Percentiles rank a stretch among this genome's conserved stretches.
These are phyloP conservation scores for Actinemys pallida DNA, from an alignment of 2,113 vertebrate genomes.

Conservation along the genomic window DNA sequence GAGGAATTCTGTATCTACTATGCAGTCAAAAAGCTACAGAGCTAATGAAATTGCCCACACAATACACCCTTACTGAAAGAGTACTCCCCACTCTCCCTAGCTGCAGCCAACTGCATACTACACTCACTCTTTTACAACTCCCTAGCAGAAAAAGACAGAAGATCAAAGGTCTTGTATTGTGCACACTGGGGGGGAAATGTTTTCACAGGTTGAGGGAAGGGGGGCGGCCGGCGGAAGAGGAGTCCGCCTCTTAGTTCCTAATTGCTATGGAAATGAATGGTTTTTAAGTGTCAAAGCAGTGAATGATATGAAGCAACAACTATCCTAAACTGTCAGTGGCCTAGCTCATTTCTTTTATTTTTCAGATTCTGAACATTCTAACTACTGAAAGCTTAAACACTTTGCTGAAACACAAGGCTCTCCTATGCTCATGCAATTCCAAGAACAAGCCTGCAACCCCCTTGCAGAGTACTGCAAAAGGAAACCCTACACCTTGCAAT, in stretches of 20 bases:
- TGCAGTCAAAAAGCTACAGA: not conserved
- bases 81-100: rapidly evolving
- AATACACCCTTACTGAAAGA: not conserved
- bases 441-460: not conserved
- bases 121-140: not conserved
- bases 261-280: not conserved
- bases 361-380: not conserved
- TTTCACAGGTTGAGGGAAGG: not conserved
- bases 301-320: rapidly evolving
- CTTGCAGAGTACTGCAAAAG: not conserved
- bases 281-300: not conserved
- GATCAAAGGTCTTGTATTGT: not conserved
- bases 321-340: not conserved
- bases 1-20: not conserved
- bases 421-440: rapidly evolving
- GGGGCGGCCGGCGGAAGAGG: no score
- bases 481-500: rapidly evolving
- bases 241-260: not conserved
- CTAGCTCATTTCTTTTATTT: not conserved
- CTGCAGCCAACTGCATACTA: not conserved
- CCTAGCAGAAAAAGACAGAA: not conserved
- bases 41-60: not conserved
- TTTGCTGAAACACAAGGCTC: not conserved
- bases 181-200: not conserved
- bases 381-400: not conserved